Percentiles rank a stretch among this genome's conserved stretches.
Evolutionary conservation across 1,140 invertebrate genomes (phyloP).

Genomic region (Solen grandis): DNA sequence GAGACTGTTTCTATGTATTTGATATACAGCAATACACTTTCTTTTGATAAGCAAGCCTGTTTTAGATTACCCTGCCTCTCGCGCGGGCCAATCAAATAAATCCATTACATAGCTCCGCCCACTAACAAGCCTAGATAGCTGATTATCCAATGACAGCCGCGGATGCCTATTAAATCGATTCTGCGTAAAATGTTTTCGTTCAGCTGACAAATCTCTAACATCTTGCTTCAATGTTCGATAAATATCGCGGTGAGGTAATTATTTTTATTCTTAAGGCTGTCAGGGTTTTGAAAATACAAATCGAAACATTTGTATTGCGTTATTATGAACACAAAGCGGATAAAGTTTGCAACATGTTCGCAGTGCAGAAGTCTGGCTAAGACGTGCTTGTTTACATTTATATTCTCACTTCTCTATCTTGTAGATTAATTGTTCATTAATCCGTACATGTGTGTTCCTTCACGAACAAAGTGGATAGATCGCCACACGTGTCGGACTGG

Average conservation of each 20-base stretch:
- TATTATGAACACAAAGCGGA: conserved; percentile 39
- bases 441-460: conserved; percentile 29
- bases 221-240: conserved; percentile 44
- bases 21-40: too few relatives aligned
- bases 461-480: conserved; percentile 8
- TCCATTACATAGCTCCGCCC: conserved; percentile 20
- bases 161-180: conserved; percentile 19
- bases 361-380: conserved; percentile 21
- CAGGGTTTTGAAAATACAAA: conserved; percentile 35
- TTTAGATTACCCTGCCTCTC: too few relatives aligned
- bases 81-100: conserved; percentile 46
- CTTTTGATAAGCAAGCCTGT: too few relatives aligned
- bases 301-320: conserved; percentile 51
- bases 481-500: too few relatives aligned
- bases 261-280: conserved; percentile 47
- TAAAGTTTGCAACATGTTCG: too few relatives aligned
- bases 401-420: conserved; percentile 31
- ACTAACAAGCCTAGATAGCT: neutral
- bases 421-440: conserved; percentile 30
- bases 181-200: conserved; percentile 34
- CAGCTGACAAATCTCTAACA: conserved; percentile 32
- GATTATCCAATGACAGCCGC: conserved; percentile 8
- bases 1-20: too few relatives aligned
- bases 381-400: conserved; percentile 39
- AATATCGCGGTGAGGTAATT: conserved; percentile 46